These are phyloP conservation scores for Oscheius myriophilus DNA, from an alignment of 2,888 invertebrate genomes.

Conservation along the genomic window DNA sequence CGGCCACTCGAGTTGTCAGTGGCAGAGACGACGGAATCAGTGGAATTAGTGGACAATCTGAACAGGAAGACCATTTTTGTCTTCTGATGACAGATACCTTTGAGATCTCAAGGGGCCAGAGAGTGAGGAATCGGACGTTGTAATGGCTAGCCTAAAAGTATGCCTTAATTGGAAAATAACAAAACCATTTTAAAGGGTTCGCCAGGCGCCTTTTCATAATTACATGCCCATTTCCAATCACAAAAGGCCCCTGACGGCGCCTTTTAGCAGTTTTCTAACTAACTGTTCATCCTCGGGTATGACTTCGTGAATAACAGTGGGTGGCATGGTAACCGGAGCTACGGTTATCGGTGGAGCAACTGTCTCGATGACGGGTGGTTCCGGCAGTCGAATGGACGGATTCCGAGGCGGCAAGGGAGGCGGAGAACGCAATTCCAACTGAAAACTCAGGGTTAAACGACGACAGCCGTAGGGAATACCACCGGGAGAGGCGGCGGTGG, in stretches of 20 bases:
- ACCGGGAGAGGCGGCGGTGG: constrained; percentile 33
- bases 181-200: too few species aligned
- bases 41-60: constrained; percentile 14
- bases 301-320: constrained; percentile 5
- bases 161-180: neutral
- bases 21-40: constrained; percentile 14
- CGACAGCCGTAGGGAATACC: neutral
- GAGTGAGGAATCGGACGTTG: too few species aligned
- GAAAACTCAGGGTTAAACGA: neutral
- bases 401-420: constrained; percentile 57
- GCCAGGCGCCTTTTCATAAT: too few species aligned
- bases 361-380: constrained; percentile 35
- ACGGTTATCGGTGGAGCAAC: constrained; percentile 3
- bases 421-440: constrained; percentile 37
- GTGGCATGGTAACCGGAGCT: neutral
- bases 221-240: too few species aligned
- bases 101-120: too few species aligned
- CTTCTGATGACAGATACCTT: too few species aligned
- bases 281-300: too few species aligned
- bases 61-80: too few species aligned
- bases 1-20: constrained; percentile 1
- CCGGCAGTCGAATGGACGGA: constrained; percentile 50
- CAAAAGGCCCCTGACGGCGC: too few species aligned
- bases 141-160: too few species aligned
- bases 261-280: too few species aligned